Evolutionary conservation across 2,888 invertebrate species (phyloP).

Genomic region (Epinotia brunnichana): DNA sequence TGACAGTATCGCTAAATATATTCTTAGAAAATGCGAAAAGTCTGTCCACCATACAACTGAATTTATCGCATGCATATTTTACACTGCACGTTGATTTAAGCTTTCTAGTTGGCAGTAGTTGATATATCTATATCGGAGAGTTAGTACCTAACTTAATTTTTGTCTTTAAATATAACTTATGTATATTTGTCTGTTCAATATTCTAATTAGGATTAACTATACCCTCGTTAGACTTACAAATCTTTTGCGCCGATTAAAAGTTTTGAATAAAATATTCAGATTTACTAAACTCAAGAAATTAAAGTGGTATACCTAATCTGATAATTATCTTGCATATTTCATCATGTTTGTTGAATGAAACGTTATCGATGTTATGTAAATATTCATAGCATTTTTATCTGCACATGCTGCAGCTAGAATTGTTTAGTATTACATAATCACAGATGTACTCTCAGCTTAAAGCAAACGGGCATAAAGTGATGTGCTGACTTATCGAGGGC

Average conservation of each 20-base stretch:
- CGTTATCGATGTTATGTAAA: no score
- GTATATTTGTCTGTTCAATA: not conserved
- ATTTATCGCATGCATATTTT: constrained; percentile 32
- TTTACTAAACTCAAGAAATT: no score
- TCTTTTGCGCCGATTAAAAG: no score
- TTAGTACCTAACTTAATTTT: not conserved
- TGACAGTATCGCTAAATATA: constrained; percentile 27
- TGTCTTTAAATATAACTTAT: no score
- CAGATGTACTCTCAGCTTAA: constrained; percentile 16
- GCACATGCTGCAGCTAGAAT: not conserved
- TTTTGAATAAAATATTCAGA: no score
- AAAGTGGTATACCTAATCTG: no score
- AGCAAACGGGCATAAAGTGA: constrained; percentile 52
- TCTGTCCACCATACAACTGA: constrained; percentile 52
- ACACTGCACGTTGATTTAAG: constrained; percentile 23
- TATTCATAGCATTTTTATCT: not conserved
- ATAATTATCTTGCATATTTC: no score
- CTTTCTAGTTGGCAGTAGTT: not conserved
- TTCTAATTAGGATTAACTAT: not conserved
- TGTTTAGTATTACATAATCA: not conserved
- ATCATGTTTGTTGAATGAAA: no score
- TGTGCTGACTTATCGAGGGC: constrained; percentile 55
- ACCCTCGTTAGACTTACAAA: no score
- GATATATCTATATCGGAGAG: not conserved
- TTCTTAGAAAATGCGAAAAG: constrained; percentile 19